Conservation (phyloP, 1,140 invertebrate species). For the Branchinecta lindahli region DNA sequence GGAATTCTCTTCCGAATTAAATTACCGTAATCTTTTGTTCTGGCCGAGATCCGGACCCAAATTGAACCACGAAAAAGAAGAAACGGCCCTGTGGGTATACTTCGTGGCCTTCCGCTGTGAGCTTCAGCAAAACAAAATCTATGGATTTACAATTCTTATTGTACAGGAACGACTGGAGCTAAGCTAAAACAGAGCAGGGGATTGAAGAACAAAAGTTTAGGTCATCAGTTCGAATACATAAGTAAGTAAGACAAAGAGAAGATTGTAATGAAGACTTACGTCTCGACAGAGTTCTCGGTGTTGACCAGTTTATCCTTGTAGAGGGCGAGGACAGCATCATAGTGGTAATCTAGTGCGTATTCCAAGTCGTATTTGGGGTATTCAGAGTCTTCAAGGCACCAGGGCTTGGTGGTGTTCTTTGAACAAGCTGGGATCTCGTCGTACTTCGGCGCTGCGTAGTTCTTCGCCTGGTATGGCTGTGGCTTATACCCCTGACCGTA, state of each 20-base stretch:
- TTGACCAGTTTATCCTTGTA: constrained; percentile 24
- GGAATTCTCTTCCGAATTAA: no score
- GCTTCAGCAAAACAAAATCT: no score
- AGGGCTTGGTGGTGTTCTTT: constrained; percentile 25
- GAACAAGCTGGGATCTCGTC: constrained; percentile 22
- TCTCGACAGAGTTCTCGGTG: constrained; percentile 24
- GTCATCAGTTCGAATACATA: no score
- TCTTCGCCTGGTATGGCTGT: background rate
- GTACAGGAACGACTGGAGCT: no score
- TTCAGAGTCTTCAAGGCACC: constrained; percentile 25
- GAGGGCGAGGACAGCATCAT: constrained; percentile 22
- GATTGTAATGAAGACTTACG: constrained; percentile 4
- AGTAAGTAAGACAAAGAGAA: background rate
- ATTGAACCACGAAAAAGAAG: no score
- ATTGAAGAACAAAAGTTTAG: no score
- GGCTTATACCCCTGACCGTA: background rate
- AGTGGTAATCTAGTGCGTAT: constrained; percentile 22
- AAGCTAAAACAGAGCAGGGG: no score
- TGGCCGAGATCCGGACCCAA: no score
- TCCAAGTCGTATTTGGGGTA: constrained; percentile 24
- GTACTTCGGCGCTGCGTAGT: constrained; percentile 6
- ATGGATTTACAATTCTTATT: no score
- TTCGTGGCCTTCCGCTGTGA: no score
- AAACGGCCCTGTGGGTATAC: no score
- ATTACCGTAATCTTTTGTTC: no score